Conservation (phyloP, 2,113 vertebrate genomes). For the Scortum barcoo region DNA sequence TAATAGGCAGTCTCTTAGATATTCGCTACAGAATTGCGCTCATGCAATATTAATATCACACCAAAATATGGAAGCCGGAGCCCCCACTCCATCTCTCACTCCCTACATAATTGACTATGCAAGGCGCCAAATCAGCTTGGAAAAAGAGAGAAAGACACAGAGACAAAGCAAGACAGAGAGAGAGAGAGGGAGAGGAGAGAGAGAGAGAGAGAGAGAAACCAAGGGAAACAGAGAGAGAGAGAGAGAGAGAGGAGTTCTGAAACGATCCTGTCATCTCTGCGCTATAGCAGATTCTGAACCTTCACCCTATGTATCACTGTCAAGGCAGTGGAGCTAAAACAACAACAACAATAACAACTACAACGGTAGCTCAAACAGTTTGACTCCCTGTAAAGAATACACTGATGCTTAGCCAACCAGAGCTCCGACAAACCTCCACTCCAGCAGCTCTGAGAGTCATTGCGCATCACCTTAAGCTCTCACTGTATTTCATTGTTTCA, state of each 20-base stretch:
- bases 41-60: conserved; percentile 89
- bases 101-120: conserved; percentile 87
- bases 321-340: conserved; percentile 64
- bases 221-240: conserved; percentile 15
- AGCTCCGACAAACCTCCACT: conserved; percentile 28
- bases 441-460: conserved; percentile 10
- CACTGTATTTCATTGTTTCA: neutral
- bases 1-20: conserved; percentile 87
- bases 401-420: conserved; percentile 37
- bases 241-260: conserved; percentile 60
- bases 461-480: conserved; percentile 9
- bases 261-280: conserved; percentile 73
- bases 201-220: conserved; percentile 35
- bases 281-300: conserved; percentile 66
- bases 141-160: conserved; percentile 59
- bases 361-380: conserved; percentile 47
- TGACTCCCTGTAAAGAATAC: conserved; percentile 47
- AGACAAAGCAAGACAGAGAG: conserved; percentile 44
- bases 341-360: conserved; percentile 71
- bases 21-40: conserved; percentile 86
- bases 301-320: conserved; percentile 67
- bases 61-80: conserved; percentile 86
- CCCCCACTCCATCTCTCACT: conserved; percentile 83
- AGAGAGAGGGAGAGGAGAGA: conserved; percentile 20
- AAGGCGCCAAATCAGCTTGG: conserved; percentile 84